Evolutionary conservation across 2,113 vertebrate genomes (phyloP).

Genomic region (Bos javanicus): DNA sequence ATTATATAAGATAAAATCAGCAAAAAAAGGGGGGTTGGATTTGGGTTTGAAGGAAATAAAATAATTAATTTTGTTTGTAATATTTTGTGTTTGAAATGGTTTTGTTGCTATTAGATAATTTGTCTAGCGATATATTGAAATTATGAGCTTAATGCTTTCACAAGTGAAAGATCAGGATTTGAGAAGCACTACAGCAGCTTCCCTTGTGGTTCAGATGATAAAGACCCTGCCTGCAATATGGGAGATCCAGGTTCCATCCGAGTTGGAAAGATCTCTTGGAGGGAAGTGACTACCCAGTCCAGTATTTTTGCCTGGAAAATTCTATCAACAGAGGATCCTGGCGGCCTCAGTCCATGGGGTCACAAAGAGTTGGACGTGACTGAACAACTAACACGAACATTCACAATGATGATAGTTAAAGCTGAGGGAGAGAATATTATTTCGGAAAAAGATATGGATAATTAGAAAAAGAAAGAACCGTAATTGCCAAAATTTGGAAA

Average conservation of each 20-base stretch:
- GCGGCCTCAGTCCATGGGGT: not conserved
- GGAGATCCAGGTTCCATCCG: not conserved
- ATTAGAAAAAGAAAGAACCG: not conserved
- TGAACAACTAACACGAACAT: not conserved
- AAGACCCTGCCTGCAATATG: not conserved
- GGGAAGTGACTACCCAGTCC: not conserved
- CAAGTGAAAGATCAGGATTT: not conserved
- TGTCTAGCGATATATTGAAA: not conserved
- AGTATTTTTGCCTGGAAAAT: not conserved
- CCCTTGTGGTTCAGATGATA: not conserved
- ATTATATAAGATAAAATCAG: not conserved
- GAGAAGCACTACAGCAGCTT: fast-evolving
- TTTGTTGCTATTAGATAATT: not conserved
- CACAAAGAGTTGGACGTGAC: not conserved
- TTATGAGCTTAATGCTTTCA: not conserved
- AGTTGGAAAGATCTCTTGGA: not conserved
- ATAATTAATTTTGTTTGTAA: not conserved
- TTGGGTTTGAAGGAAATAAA: not conserved
- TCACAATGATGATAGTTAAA: not conserved
- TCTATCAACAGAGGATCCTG: not conserved
- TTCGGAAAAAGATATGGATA: not conserved
- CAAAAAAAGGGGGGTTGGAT: not conserved
- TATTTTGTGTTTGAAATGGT: not conserved
- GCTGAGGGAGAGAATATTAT: not conserved
- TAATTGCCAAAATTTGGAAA: not conserved